Percentiles rank a stretch among this genome's conserved stretches.
Evolutionary conservation across 2,113 vertebrate species (phyloP).

Genomic region (Proterorhinus semilunaris): DNA sequence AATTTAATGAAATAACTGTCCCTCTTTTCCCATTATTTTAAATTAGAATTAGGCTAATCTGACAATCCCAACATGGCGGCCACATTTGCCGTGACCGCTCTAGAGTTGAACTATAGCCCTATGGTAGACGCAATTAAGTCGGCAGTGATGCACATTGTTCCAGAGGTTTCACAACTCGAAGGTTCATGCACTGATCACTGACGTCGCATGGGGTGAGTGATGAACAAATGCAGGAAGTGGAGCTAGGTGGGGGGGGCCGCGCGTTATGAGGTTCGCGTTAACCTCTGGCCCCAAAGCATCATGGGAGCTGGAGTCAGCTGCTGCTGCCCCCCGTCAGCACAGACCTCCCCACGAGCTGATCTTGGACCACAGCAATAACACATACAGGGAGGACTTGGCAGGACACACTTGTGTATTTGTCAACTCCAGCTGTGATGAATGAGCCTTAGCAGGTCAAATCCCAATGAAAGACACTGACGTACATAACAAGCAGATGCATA

Average conservation of each 20-base stretch:
- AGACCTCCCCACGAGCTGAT: conserved; percentile 70
- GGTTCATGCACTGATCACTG: conserved; percentile 65
- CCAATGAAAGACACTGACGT: conserved; percentile 8
- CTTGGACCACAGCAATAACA: conserved; percentile 53
- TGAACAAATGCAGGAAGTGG: conserved; percentile 68
- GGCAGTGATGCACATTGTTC: conserved; percentile 55
- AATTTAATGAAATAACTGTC: too few relatives aligned
- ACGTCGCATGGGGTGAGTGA: conserved; percentile 65
- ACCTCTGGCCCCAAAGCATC: conserved; percentile 63
- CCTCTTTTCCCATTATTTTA: too few relatives aligned
- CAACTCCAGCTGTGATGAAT: conserved; percentile 44
- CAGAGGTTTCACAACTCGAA: conserved; percentile 69
- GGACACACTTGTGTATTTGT: conserved; percentile 41
- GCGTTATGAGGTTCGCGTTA: conserved; percentile 67
- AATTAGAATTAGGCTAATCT: too few relatives aligned
- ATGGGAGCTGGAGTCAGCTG: conserved; percentile 56
- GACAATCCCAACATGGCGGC: too few relatives aligned
- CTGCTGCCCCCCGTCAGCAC: conserved; percentile 49
- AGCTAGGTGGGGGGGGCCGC: conserved; percentile 58
- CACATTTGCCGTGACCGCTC: too few relatives aligned
- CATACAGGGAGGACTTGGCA: conserved; percentile 59
- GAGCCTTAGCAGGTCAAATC: conserved; percentile 35
- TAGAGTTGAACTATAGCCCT: too few relatives aligned
- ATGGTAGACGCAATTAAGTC: conserved; percentile 42
- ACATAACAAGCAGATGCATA: not conserved